Base-by-base conservation (phyloP, 2,888 invertebrate species). In the Drosophila fungiperda region DNA sequence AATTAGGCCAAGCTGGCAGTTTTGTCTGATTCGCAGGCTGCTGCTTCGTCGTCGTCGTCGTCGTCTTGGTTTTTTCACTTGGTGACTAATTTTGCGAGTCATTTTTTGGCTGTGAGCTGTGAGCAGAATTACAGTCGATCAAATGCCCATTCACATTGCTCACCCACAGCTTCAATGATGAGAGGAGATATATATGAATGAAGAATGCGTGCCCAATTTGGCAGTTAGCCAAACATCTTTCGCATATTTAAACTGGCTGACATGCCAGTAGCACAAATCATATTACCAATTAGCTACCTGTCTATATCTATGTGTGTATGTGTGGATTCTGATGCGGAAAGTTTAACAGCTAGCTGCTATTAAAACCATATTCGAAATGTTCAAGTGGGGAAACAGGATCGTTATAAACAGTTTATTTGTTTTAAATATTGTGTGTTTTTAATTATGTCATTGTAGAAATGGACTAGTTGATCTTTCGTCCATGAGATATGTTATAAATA, bases 231-330 rank as follows among this genome's bases (percentile, higher is more conserved):
- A 50, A 61, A 6, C 23, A 23, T 3, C 33, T n/a, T 17, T 17
- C 53, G 11, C 23, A 9, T 35, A 53, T 35, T 53, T 17, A 23
- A 35, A 35, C 23, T 35, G 35, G 20, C 29, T 26, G 36, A 26
- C 45, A 9, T 17, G 54, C 17, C 33, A 23, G 26, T 33, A 33
- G 12, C 68, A 69, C 40, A 63, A 72, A 64, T 72, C 65, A 73
- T 53, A 35, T 72, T 64, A 73, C 64, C 71, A 72, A 72, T 72
- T 72, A 72, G 20, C 40, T 32, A 26, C n/a, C 48, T 6, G 12
- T 23, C 17, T 45, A 57, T 35, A 33, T 63, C 17, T 45, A 57
- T 35, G 42, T 63, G 55, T 55, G 62, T 40, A 20, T 45, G 40
- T 11, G 15, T 15, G 23, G 35, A 33, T 23, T 62, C 49, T 33